Base-by-base conservation (phyloP, 2,113 vertebrate species). In the Mesitornis unicolor region DNA sequence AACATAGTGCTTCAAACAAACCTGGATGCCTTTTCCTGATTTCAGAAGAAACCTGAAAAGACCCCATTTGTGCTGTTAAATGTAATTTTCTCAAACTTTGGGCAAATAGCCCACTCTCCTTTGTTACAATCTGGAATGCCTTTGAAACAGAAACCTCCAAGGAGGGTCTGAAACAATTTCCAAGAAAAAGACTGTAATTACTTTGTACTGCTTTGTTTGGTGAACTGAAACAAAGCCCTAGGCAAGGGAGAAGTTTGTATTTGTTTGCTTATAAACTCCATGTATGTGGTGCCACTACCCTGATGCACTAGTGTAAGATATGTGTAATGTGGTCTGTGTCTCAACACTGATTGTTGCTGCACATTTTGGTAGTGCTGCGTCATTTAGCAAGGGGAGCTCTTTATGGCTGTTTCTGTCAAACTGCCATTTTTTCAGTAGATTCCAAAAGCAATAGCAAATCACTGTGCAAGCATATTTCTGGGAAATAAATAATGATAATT, bases 121-220 rank as follows among this genome's bases (percentile, higher is more conserved):
- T 84, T 93, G 51, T 89, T 82, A 48, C 33, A 84, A 85, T 93
- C 74, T 76, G 48, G 61, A 79, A 79, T 35, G 59, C 5, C 22
- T 93, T 85, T 94, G 89, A 95, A 94, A 65, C 67, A 73, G 74
- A 95, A 95, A 89, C n/a, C 91, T 93, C 89, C 78, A 71, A 94
- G 81, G 94, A 95, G 74, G 45, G 17, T 79, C 74, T 85, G 81
- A 93, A 93, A 89, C 70, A 84, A 76, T 94, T 94, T 93, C 57
- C 50, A 95, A 94, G 93, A 65, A 79, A 92, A 92, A 79, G 40
- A 48, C 51, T 76, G 89, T 87, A 95, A 95, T 94, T 92, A 91
- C 84, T 79, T 92, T 51, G 50, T 36, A 71, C 48, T 76, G 40
- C 69, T 74, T 84, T 87, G 40, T 89, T 82, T 77, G 53, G 77